Evolutionary conservation across 2,113 vertebrate genomes (phyloP).

Genomic region (Hippolais icterina): DNA sequence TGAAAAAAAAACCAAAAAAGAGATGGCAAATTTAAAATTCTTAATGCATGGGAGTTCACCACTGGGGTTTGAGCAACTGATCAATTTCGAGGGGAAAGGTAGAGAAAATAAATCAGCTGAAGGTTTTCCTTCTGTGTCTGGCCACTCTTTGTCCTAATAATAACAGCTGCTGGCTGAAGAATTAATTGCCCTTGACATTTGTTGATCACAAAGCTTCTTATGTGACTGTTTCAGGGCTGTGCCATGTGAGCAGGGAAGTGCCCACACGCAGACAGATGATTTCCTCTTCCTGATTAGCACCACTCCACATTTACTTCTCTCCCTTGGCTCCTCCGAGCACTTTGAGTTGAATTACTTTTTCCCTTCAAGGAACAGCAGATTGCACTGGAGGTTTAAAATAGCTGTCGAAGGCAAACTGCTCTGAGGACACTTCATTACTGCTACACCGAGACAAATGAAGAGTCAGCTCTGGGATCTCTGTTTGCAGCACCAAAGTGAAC

Average conservation of each 20-base stretch:
- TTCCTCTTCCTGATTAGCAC: slow-evolving; percentile 48
- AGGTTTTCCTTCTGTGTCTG: slow-evolving; percentile 28
- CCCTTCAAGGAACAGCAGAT: neutral
- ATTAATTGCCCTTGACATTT: slow-evolving; percentile 63
- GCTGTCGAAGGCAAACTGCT: neutral
- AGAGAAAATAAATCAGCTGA: slow-evolving; percentile 22
- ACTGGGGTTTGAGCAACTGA: neutral
- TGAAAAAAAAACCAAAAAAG: slow-evolving; percentile 46
- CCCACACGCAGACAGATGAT: slow-evolving; percentile 3
- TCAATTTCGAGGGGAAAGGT: slow-evolving; percentile 3
- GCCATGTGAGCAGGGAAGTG: slow-evolving; percentile 40
- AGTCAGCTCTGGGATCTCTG: neutral
- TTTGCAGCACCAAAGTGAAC: neutral
- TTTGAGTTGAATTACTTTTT: slow-evolving; percentile 13
- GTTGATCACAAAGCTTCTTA: slow-evolving; percentile 66
- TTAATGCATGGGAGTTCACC: neutral
- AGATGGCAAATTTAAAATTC: slow-evolving; percentile 11
- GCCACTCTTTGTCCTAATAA: slow-evolving; percentile 56
- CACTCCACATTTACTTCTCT: slow-evolving; percentile 12
- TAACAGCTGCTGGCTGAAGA: slow-evolving; percentile 55
- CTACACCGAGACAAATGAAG: neutral
- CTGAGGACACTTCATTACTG: neutral
- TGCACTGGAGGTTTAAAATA: neutral
- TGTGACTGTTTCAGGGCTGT: neutral
- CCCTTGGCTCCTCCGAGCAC: neutral